Base-by-base conservation (phyloP, 2,888 invertebrate species). In the Diarsia rubi region DNA sequence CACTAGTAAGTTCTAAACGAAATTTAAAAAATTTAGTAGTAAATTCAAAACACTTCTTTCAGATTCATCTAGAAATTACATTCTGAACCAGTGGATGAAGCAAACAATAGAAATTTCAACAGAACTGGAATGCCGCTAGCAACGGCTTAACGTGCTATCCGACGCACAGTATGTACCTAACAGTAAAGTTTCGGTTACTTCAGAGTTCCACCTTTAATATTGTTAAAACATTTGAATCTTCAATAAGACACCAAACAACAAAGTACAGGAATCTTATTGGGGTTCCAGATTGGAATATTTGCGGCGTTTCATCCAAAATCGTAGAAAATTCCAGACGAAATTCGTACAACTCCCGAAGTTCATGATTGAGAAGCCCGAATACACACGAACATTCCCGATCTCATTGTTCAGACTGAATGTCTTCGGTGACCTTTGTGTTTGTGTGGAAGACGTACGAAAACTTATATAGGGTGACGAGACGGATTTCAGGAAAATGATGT, bases 341-440 rank as follows among this genome's bases (percentile, higher is more conserved):
- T 69, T 73, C 57, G 52, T 1, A 44, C 31, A 66, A n/a, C 42
- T 73, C 6, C 52, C 62, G 67, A 79, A 31, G 31, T 67, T 19
- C 44, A 78, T 67, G 57, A 79, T 73, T 69, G 66, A 66, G 24
- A 42, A 19, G 16, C 42, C 27, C 66, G 73, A 73, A 73, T 69
- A 69, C 52, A 63, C 52, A 73, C 69, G 69, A 73, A 81, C 68
- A 81, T 79, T 74, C 60, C 64, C 74, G 67, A 74, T 70, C 24
- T 45, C 62, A 60, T 82, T 82, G 63, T 70, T 70, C 42, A 14
- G 44, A 52, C 49, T 44, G 47, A 49, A 21, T 66, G 12, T 42
- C 19, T 68, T 27, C 64, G 78, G 54, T 69, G 49, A 27, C 21
- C 42, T 76, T 47, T 57, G 72, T n/a, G 75, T 42, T 73, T 67